A percentile compares a stretch with the other conserved stretches of the same genome.
phyloP scores from a whole-genome alignment of 2,888 invertebrate species.

The Crepidodera aurea region DNA sequence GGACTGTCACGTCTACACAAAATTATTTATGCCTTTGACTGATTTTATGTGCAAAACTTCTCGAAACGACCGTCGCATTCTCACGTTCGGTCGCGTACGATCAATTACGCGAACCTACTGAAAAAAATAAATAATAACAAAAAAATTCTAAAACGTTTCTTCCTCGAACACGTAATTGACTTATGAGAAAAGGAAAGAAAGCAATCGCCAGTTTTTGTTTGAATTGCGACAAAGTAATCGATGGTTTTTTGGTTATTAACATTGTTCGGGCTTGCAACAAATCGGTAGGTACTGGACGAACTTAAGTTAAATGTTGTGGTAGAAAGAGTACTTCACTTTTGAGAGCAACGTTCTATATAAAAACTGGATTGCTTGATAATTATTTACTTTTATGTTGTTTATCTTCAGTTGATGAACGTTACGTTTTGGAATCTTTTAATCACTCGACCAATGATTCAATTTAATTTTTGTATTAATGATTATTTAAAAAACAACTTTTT shows the following conservation, averaged over 20 bases:
- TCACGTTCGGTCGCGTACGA: conserved; percentile 40
- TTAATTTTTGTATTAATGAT: no score
- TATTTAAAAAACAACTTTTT: no score
- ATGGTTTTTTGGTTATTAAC: conserved; percentile 28
- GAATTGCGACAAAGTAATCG: conserved; percentile 33
- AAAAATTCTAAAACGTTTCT: conserved; percentile 26
- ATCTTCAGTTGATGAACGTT: not conserved
- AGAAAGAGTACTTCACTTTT: conserved; percentile 8
- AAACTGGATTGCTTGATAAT: conserved; percentile 2
- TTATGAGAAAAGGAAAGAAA: conserved; percentile 35
- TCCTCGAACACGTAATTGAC: conserved; percentile 37
- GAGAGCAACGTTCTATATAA: not conserved
- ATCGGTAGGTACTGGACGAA: conserved; percentile 1
- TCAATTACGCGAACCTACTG: conserved; percentile 38
- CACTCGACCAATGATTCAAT: not conserved
- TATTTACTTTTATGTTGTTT: conserved; percentile 7
- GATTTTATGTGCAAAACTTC: conserved; percentile 44
- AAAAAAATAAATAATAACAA: conserved; percentile 33
- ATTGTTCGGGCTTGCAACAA: conserved; percentile 21
- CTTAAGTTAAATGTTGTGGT: not conserved
- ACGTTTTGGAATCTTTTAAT: not conserved
- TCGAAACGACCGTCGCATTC: conserved; percentile 43
- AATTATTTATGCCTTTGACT: conserved; percentile 42
- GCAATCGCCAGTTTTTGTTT: conserved; percentile 34
- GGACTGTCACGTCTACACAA: conserved; percentile 34